phyloP scores from a whole-genome alignment of 2,113 vertebrate species.

The Lichenostomus cassidix region DNA sequence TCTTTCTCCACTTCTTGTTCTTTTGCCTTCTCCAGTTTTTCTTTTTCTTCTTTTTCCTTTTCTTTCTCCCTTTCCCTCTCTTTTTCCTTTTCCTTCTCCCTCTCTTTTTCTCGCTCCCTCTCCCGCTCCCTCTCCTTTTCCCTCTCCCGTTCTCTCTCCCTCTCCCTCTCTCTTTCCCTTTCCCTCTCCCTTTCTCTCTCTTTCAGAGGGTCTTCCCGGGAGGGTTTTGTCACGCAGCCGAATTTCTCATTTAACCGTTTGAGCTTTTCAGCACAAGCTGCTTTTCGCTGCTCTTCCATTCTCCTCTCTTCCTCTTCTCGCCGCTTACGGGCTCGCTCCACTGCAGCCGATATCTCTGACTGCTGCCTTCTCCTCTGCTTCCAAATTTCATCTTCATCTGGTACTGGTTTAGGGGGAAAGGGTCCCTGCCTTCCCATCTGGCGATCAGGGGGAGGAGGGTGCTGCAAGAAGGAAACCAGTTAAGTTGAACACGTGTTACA shows the following conservation, averaged over 20 bases:
- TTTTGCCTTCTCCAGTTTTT: conserved; percentile 54
- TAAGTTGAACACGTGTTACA: background rate
- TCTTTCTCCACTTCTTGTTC: conserved; percentile 35
- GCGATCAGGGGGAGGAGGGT: conserved; percentile 77
- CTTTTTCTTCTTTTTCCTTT: conserved; percentile 59
- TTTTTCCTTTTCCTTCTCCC: conserved; percentile 1
- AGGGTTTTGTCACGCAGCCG: conserved; percentile 77
- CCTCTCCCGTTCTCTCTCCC: conserved; percentile 31
- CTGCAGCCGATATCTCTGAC: conserved; percentile 89
- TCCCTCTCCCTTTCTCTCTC: conserved; percentile 66
- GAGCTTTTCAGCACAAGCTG: conserved; percentile 95
- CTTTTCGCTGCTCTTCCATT: conserved; percentile 96
- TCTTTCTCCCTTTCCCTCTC: background rate
- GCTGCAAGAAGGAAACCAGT: conserved; percentile 64
- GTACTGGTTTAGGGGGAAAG: conserved; percentile 73
- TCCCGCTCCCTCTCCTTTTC: conserved; percentile 36
- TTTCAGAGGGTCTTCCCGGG: conserved; percentile 72
- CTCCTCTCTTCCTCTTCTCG: conserved; percentile 95
- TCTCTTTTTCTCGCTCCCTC: conserved; percentile 7
- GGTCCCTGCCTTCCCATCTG: conserved; percentile 71
- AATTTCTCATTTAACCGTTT: conserved; percentile 95
- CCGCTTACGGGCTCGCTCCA: conserved; percentile 91
- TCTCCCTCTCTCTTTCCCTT: background rate
- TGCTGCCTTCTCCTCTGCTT: conserved; percentile 92
- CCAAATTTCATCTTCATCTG: conserved; percentile 95